Percentiles rank a stretch among this genome's conserved stretches.
phyloP scores from a whole-genome alignment of 2,888 invertebrate species.

The Melolontha melolontha region DNA sequence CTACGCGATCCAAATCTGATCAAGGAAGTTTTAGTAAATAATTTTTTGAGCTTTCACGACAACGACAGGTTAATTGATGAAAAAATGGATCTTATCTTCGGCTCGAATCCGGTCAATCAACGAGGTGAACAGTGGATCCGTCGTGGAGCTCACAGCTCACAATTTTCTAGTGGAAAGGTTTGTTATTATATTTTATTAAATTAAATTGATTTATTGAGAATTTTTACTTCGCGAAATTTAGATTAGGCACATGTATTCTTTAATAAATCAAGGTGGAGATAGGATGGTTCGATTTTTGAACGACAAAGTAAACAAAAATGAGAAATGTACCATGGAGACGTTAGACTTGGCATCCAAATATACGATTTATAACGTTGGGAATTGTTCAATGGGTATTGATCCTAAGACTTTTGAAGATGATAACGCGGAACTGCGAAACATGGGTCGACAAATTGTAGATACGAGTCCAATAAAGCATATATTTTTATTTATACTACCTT shows the following conservation, averaged over 20 bases:
- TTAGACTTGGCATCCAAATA: constrained; percentile 61
- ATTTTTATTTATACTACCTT: constrained; percentile 28
- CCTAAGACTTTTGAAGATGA: constrained; percentile 59
- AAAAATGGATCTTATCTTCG: constrained; percentile 65
- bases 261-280: constrained; percentile 64
- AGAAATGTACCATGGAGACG: constrained; percentile 57
- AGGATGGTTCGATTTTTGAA: constrained; percentile 60
- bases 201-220: background rate
- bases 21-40: constrained; percentile 57
- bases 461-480: constrained; percentile 47
- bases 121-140: constrained; percentile 66
- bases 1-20: constrained; percentile 60
- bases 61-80: constrained; percentile 62
- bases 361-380: constrained; percentile 62
- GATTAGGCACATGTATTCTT: constrained; percentile 64
- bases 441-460: constrained; percentile 56
- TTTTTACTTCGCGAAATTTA: constrained; percentile 6
- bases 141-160: constrained; percentile 66
- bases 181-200: background rate
- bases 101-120: constrained; percentile 66
- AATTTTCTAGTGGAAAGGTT: constrained; percentile 65
- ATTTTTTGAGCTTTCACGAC: constrained; percentile 61
- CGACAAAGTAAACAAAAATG: constrained; percentile 53
- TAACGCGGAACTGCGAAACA: constrained; percentile 53
- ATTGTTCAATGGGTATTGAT: constrained; percentile 62